These are phyloP conservation scores for Ceryle rudis DNA, from an alignment of 2,797 vertebrate species.

Conservation along the genomic window DNA sequence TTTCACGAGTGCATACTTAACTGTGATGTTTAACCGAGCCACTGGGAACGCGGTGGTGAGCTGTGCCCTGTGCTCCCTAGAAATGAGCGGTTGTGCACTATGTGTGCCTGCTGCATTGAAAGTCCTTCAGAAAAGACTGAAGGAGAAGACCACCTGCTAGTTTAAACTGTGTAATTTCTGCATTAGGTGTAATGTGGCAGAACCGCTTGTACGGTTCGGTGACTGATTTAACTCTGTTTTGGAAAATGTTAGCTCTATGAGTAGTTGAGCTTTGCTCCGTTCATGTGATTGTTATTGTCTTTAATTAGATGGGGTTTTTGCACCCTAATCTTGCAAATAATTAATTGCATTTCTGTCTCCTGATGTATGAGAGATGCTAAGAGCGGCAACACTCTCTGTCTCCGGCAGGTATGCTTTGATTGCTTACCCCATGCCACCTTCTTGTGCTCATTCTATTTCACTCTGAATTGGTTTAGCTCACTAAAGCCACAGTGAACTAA, in stretches of 20 bases:
- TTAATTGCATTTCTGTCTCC: background rate
- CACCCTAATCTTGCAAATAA: background rate
- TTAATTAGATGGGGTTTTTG: background rate
- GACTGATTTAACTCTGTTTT: background rate
- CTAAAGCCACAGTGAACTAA: background rate
- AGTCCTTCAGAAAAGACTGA: no score
- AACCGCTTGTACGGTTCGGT: no score
- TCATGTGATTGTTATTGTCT: background rate
- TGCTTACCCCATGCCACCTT: background rate
- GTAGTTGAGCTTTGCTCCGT: background rate
- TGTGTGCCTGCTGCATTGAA: no score
- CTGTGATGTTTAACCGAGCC: no score
- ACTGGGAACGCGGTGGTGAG: no score
- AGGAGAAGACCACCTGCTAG: no score
- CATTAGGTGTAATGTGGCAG: no score
- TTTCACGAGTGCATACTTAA: no score
- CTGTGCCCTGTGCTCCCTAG: no score
- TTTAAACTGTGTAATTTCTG: no score
- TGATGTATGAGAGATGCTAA: background rate
- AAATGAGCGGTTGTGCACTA: no score
- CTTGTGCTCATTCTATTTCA: accelerated
- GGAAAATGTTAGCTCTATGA: background rate
- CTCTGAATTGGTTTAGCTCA: background rate
- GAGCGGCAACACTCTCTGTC: accelerated
- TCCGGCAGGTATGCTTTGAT: background rate